Base-by-base conservation (phyloP, 2,888 invertebrate genomes). In the Eurois occulta region DNA sequence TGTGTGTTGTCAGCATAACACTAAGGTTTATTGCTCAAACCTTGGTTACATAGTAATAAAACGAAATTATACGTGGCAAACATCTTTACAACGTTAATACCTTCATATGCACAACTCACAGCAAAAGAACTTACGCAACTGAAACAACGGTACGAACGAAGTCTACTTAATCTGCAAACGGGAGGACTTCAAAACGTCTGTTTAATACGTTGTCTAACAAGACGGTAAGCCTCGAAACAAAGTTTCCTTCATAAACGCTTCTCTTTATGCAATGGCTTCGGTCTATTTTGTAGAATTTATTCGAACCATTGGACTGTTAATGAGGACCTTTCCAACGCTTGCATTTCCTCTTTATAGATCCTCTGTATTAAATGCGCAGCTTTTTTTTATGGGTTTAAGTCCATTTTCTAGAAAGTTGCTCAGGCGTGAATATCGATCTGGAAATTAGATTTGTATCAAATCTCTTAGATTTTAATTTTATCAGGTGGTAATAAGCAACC, bases 291-390 rank as follows among this genome's bases (percentile, higher is more conserved):
- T 72, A 74, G 86, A 86, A 84, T 91, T 91, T 92, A 92, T 92
- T 92, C 89, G 89, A 92, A 89, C 89, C 92, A 91, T 90, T 91
- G 90, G 90, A 90, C 86, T 90, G 92, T 84, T 85, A 89, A 91
- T 88, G 88, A 88, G 86, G 86, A 86, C 81, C 83, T 69, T 76
- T 87, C 87, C 80, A 86, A 80, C 69, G 83, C 85, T 83, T 91
- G 91, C 89, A 88, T 89, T 86, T 79, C 86, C 87, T 78, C 79
- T 88, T 86, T 85, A 84, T 72, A 74, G 74, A 75, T 75, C 60
- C 13, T 69, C 72, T 75, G 69, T 85, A 77, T 87, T 86, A 82
- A 85, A 75, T 58, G 72, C 41, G 46, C 71, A 76, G 76, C 58
- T 75, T 82, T 80, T 82, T 80, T 81, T 80, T 77, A 82, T 71